Conservation (phyloP, 2,797 vertebrate genomes). For the Hirundo rustica region DNA sequence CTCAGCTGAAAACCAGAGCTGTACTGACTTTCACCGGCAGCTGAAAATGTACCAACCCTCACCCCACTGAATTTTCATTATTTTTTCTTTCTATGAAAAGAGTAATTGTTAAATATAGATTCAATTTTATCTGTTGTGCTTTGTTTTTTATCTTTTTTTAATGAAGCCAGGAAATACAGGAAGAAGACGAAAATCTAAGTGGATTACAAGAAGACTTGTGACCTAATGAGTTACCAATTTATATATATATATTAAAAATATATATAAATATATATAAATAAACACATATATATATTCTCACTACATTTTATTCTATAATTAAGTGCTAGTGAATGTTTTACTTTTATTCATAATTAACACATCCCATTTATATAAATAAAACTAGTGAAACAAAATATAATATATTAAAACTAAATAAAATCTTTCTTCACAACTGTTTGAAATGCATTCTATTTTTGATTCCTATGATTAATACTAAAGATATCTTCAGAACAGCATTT, state of each 20-base stretch:
- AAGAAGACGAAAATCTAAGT: not conserved
- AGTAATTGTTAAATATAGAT: not conserved
- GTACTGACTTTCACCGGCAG: not conserved
- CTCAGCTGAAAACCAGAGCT: not conserved
- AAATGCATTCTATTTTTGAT: not conserved
- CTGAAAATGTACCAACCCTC: not conserved
- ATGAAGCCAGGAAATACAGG: not conserved
- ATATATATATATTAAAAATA: not conserved
- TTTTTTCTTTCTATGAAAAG: not conserved
- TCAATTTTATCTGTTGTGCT: not conserved
- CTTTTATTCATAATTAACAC: not conserved
- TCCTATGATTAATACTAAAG: not conserved
- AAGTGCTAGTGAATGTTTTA: not conserved
- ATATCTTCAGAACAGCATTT: not conserved
- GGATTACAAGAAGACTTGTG: not conserved
- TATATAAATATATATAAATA: not conserved
- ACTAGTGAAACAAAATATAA: not conserved
- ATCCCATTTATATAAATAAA: not conserved
- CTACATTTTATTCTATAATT: not conserved
- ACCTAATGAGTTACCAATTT: not conserved
- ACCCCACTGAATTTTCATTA: not conserved
- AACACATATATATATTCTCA: not conserved
- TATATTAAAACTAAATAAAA: not conserved
- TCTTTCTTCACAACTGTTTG: not conserved
- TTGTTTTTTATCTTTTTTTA: fast-evolving